Conservation (phyloP, 2,888 invertebrate genomes). For the Sphecodes monilicornis region DNA sequence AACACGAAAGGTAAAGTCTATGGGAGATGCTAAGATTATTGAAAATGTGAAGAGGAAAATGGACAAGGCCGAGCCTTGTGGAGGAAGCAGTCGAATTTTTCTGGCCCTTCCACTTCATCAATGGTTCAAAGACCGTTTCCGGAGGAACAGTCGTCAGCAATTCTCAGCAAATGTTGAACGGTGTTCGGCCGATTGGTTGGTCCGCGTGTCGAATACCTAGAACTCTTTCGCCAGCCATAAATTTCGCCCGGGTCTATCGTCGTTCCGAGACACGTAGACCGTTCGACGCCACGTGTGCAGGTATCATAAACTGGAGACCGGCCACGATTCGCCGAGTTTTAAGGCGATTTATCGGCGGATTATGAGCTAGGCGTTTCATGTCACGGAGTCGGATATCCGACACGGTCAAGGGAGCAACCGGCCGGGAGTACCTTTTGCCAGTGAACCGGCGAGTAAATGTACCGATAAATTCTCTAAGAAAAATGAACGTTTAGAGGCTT, state of each 20-base stretch:
- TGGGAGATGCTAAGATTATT: neutral
- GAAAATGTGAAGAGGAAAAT: neutral
- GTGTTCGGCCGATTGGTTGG: neutral
- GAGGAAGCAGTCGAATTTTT: neutral
- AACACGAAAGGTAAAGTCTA: neutral
- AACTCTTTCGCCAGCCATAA: neutral
- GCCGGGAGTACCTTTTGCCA: conserved; percentile 36
- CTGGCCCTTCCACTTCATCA: neutral
- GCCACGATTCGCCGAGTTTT: conserved; percentile 52
- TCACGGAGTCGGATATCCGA: conserved; percentile 51
- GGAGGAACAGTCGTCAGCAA: neutral
- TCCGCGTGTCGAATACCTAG: conserved; percentile 1
- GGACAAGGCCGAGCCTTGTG: neutral
- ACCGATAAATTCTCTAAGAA: conserved; percentile 67
- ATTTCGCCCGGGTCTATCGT: conserved; percentile 17
- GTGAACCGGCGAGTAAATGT: conserved; percentile 58
- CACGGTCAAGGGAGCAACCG: conserved; percentile 52
- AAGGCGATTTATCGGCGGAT: conserved; percentile 70
- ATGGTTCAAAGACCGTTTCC: neutral
- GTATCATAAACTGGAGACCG: conserved; percentile 43
- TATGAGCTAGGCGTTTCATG: conserved; percentile 64
- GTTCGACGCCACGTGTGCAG: conserved; percentile 6
- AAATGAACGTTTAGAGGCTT: conserved; percentile 63
- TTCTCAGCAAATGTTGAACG: neutral
- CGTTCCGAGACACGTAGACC: conserved; percentile 16